A percentile compares a stretch with the other conserved stretches of the same genome.
Evolutionary conservation across 2,797 vertebrate species (phyloP).

Genomic region (Crocidura indochinensis): DNA sequence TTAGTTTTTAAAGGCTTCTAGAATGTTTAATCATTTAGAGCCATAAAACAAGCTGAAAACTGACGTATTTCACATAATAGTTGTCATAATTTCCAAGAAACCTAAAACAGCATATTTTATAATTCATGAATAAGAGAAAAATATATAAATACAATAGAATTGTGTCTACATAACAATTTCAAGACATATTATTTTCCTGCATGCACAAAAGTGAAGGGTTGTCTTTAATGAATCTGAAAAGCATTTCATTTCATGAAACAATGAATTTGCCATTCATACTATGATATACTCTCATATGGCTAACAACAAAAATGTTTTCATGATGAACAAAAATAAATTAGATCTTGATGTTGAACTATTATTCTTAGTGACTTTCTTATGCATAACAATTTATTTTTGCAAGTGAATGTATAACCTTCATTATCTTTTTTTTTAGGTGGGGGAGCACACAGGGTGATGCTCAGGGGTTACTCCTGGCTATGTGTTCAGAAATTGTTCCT

Average conservation of each 20-base stretch:
- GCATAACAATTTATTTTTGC: background rate
- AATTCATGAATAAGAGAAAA: slow-evolving; percentile 50
- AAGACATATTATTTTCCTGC: slow-evolving; percentile 28
- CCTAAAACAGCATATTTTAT: slow-evolving; percentile 45
- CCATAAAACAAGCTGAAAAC: slow-evolving; percentile 39
- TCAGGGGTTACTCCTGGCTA: too few species aligned
- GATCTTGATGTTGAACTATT: background rate
- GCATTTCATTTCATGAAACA: slow-evolving; percentile 62
- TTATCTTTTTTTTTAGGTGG: background rate
- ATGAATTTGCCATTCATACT: slow-evolving; percentile 26
- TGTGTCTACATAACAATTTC: slow-evolving; percentile 43
- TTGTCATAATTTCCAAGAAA: slow-evolving; percentile 34
- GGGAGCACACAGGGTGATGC: too few species aligned
- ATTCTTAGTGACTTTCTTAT: background rate
- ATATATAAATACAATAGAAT: slow-evolving; percentile 22
- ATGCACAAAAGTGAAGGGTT: slow-evolving; percentile 45
- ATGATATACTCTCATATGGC: background rate
- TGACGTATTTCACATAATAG: slow-evolving; percentile 22
- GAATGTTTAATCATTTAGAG: background rate
- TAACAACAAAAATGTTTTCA: background rate
- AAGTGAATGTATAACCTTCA: background rate
- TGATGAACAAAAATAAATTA: background rate
- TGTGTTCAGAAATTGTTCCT: too few species aligned
- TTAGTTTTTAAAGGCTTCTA: slow-evolving; percentile 49
- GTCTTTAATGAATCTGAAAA: slow-evolving; percentile 56